Evolutionary conservation across 2,113 vertebrate genomes (phyloP), one percentile per base, ranked within the genome.

Genomic region (Anser cygnoides): DNA sequence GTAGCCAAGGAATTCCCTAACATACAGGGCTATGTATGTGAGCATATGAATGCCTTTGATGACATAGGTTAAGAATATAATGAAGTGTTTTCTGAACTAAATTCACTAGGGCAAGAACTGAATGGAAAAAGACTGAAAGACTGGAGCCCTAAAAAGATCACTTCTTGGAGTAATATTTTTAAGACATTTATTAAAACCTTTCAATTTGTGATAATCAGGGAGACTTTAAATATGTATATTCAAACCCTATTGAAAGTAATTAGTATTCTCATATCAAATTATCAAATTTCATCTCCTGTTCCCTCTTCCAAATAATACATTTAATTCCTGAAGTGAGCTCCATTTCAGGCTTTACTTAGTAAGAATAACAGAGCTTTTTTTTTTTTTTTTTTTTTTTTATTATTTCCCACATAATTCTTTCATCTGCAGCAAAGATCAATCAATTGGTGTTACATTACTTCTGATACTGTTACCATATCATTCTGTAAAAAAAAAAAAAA

Each of bases 241-340:
- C 84, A 13, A 93, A 58, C 13, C 19, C 2, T 19, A 21, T 6
- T 74, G 87, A 84, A 18, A 67, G 8, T n/a, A 91, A 71, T 94
- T 87, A 94, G 9, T 26, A 63, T 82, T 93, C 23, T 84, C 92
- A 28, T 46, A 87, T 66, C 50, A 93, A 87, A 81, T 22, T 89
- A 87, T 66, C 50, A 93, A 88, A 81, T 22, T 89, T 89, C 68
- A 61, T 25, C 89, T 89, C 72, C 72, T 68, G n/a, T 54, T 94
- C n/a, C 29, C 13, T 13, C 72, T 90, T 84, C 26, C 35, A 95
- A 62, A 73, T 94, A 96, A 89, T 43, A 94, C 29, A 79, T 93
- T 41, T 82, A 96, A 67, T 76, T 95, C 46, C 54, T 71, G 41
- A 71, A 63, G 22, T 84, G 78, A 96, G 35, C 21, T 93, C 37